Conservation (phyloP, 2,797 vertebrate species). For the Linurgus olivaceus region DNA sequence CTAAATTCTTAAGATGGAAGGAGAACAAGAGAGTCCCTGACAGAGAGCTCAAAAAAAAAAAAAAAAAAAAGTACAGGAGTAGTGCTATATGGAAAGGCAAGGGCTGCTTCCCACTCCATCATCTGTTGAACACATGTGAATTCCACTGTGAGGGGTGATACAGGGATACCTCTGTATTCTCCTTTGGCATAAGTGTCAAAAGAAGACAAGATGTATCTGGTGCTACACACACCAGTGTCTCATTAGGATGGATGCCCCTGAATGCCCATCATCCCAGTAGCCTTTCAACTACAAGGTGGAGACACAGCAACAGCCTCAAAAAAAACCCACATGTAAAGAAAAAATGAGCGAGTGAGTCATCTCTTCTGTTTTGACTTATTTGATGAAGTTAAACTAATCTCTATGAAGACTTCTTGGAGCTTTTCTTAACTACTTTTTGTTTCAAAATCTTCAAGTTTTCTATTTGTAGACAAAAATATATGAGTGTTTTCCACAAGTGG, state of each 20-base stretch:
- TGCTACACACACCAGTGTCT: not conserved
- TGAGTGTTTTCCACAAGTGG: not conserved
- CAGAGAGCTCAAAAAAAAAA: not conserved
- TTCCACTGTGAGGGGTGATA: not conserved
- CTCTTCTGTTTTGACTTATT: not conserved
- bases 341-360: not conserved
- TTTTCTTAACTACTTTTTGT: not conserved
- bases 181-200: not conserved
- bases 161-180: not conserved
- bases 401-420: not conserved
- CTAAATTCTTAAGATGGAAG: not conserved
- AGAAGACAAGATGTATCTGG: not conserved
- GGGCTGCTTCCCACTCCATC: not conserved
- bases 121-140: not conserved
- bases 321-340: not conserved
- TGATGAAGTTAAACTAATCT: not conserved
- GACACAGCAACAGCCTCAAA: not conserved
- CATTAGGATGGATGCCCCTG: not conserved
- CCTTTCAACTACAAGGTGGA: not conserved
- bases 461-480: not conserved
- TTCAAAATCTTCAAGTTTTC: not conserved
- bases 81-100: not conserved
- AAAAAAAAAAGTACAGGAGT: not conserved
- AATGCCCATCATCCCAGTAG: fast-evolving
- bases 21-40: not conserved